phyloP scores from a whole-genome alignment of 1,140 invertebrate genomes.

The Lethrus apterus region DNA sequence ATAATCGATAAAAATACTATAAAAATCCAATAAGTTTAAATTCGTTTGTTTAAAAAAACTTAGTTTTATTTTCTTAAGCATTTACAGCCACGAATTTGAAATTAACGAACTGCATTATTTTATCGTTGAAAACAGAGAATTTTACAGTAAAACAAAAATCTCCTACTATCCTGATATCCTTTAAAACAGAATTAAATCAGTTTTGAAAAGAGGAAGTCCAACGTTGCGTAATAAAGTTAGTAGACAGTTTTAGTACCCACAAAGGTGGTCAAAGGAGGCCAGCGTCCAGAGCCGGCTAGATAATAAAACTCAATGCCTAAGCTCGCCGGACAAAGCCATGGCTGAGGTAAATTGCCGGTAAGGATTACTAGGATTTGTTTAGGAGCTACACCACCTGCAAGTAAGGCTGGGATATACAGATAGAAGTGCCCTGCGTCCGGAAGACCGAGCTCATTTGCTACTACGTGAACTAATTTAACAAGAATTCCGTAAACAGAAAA shows the following conservation, averaged over 20 bases:
- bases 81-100: too few relatives aligned
- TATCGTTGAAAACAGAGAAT: too few relatives aligned
- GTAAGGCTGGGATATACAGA: conserved; percentile 8
- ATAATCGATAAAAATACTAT: too few relatives aligned
- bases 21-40: too few relatives aligned
- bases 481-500: conserved; percentile 10
- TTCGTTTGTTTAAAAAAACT: too few relatives aligned
- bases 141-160: too few relatives aligned
- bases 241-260: conserved; percentile 37
- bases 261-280: conserved; percentile 25
- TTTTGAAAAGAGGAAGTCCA: conserved; percentile 7
- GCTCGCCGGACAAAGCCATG: conserved; percentile 40
- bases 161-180: too few relatives aligned
- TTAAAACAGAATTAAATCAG: conserved; percentile 10
- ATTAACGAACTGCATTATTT: too few relatives aligned
- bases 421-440: conserved; percentile 17
- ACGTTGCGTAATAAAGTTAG: conserved; percentile 37
- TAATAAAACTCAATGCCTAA: conserved; percentile 46
- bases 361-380: conserved; percentile 46
- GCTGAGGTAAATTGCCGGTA: conserved; percentile 46
- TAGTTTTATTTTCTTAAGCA: too few relatives aligned
- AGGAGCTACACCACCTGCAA: conserved; percentile 37
- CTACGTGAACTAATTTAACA: conserved; percentile 21
- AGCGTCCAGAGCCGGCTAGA: conserved; percentile 33
- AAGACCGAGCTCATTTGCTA: conserved; percentile 17